phyloP scores from a whole-genome alignment of 2,113 vertebrate species.

The Mormoops blainvillei region DNA sequence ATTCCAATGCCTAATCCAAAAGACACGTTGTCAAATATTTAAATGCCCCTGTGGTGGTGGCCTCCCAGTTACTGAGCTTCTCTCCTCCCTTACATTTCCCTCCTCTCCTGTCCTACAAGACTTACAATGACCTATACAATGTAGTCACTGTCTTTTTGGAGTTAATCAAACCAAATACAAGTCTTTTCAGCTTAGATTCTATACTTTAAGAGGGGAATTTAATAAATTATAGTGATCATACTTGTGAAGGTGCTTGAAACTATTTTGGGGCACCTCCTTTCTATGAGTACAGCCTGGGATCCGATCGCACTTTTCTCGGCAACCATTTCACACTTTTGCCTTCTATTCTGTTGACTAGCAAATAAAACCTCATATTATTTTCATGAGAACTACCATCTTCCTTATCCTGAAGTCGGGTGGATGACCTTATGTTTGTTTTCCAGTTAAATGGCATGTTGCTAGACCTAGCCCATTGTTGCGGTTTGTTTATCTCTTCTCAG shows the following conservation, averaged over 20 bases:
- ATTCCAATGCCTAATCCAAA: slow-evolving; percentile 6
- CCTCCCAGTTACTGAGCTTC: background rate
- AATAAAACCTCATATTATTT: slow-evolving; percentile 2
- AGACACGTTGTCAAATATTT: slow-evolving; percentile 36
- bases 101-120: background rate
- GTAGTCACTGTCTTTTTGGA: background rate
- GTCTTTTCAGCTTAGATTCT: slow-evolving; percentile 6
- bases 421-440: slow-evolving; percentile 4
- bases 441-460: background rate
- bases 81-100: background rate
- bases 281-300: background rate
- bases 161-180: slow-evolving; percentile 12
- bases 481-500: background rate
- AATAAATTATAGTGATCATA: background rate
- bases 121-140: background rate
- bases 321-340: background rate
- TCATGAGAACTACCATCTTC: background rate
- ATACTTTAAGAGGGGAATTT: background rate
- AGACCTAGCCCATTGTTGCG: background rate
- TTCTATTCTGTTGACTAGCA: slow-evolving; percentile 10
- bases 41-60: background rate
- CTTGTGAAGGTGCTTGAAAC: background rate
- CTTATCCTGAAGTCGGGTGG: background rate
- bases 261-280: background rate
- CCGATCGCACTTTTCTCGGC: background rate